Evolutionary conservation across 2,113 vertebrate genomes (phyloP).

Genomic region (Junco hyemalis): DNA sequence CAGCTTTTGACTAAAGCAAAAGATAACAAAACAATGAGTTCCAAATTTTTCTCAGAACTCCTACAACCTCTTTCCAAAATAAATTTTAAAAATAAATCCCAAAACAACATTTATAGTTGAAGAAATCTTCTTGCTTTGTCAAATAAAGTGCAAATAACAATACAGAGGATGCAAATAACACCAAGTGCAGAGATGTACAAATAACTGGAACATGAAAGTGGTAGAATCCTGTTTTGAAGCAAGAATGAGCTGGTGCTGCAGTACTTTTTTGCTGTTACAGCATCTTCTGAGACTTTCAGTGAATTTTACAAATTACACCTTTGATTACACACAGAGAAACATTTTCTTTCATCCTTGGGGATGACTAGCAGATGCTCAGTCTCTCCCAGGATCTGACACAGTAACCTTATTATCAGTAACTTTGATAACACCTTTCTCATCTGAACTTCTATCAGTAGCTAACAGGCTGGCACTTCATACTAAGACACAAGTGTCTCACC

Average conservation of each 20-base stretch:
- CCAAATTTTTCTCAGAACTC: not conserved
- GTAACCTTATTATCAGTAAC: not conserved
- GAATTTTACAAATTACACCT: not conserved
- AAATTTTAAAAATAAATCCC: not conserved
- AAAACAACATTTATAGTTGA: not conserved
- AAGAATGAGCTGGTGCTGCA: not conserved
- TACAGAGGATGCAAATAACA: not conserved
- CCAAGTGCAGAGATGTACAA: not conserved
- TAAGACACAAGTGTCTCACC: not conserved
- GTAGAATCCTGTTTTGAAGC: not conserved
- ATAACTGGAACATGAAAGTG: not conserved
- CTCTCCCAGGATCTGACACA: not conserved
- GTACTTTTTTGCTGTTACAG: not conserved
- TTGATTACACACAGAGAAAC: not conserved
- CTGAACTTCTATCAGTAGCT: not conserved
- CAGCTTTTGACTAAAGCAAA: not conserved
- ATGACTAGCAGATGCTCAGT: not conserved
- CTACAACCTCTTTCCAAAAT: not conserved
- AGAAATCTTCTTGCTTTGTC: not conserved
- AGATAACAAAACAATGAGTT: not conserved
- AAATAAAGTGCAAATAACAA: not conserved
- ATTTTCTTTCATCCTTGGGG: not conserved
- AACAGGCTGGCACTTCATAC: not conserved
- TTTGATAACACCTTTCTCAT: constrained; percentile 4
- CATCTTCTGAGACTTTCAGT: not conserved